Percentiles rank a stretch among this genome's conserved stretches.
Evolutionary conservation across 2,797 vertebrate species (phyloP).

Genomic region (Okamejei kenojei): DNA sequence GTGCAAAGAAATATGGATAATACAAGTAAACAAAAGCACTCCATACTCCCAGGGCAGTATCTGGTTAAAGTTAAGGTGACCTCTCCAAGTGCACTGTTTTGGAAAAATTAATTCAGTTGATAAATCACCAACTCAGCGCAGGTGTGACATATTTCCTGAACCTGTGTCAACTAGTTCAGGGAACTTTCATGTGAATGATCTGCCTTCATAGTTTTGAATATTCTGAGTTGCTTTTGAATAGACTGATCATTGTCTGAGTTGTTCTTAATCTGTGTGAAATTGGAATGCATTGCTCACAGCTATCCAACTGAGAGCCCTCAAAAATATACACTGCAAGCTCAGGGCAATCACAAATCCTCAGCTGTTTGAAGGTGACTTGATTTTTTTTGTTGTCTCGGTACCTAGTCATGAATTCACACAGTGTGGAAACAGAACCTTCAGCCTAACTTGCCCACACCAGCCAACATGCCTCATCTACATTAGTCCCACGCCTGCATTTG

Average conservation of each 20-base stretch:
- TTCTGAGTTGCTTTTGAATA: background rate
- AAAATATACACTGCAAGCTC: background rate
- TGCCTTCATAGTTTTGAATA: background rate
- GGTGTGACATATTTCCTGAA: background rate
- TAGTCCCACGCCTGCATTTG: no score
- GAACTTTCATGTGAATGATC: background rate
- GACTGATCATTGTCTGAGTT: background rate
- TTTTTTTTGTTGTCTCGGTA: background rate
- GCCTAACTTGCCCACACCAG: no score
- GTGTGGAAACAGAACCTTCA: no score
- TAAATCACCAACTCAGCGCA: background rate
- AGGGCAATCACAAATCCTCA: background rate
- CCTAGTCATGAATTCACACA: no score
- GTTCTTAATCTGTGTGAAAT: constrained; percentile 2
- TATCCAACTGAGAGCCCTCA: background rate
- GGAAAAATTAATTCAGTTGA: background rate
- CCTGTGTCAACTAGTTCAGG: background rate
- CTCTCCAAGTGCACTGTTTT: no score
- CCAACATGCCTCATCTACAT: no score
- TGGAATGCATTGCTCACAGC: background rate
- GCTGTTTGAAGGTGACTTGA: background rate
- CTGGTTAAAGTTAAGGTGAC: background rate
- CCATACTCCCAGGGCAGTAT: background rate
- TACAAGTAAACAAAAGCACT: background rate
- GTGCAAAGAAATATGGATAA: background rate